Conservation (phyloP, 2,113 vertebrate species). For the Myocastor coypus region DNA sequence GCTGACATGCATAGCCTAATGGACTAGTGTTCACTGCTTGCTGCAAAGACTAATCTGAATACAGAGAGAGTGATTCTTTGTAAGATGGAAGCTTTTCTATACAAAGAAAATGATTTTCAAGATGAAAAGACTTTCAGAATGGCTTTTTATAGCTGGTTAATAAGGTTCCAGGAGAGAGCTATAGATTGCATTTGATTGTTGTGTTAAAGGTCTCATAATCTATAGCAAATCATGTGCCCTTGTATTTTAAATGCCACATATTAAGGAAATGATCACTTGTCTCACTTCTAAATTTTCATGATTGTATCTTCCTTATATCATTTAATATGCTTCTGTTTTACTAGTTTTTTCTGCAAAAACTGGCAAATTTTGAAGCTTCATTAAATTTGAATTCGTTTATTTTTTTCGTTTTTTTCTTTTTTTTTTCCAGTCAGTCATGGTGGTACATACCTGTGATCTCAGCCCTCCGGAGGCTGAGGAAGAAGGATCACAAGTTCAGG, state of each 20-base stretch:
- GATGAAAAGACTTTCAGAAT: neutral
- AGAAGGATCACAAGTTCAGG: neutral
- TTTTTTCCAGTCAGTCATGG: neutral
- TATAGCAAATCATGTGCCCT: neutral
- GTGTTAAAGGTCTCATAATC: neutral
- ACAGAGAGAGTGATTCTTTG: neutral
- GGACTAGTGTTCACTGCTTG: neutral
- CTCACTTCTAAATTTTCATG: neutral
- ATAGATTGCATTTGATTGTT: neutral
- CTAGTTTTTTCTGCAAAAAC: neutral
- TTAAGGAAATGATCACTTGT: neutral
- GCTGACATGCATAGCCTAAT: neutral
- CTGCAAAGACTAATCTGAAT: neutral
- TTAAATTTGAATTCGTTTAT: neutral
- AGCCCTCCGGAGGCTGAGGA: neutral
- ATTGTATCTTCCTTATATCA: neutral
- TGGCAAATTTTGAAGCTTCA: neutral
- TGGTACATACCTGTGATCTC: neutral
- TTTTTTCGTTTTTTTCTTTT: no score
- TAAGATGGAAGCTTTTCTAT: neutral
- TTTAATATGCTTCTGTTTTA: neutral
- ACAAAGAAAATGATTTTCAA: slow-evolving; percentile 28
- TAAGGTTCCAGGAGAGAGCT: neutral
- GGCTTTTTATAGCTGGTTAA: slow-evolving; percentile 4
- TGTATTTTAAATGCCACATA: neutral